Base-by-base conservation (phyloP, 2,888 invertebrate genomes). In the Pseudeuparius sepicola region DNA sequence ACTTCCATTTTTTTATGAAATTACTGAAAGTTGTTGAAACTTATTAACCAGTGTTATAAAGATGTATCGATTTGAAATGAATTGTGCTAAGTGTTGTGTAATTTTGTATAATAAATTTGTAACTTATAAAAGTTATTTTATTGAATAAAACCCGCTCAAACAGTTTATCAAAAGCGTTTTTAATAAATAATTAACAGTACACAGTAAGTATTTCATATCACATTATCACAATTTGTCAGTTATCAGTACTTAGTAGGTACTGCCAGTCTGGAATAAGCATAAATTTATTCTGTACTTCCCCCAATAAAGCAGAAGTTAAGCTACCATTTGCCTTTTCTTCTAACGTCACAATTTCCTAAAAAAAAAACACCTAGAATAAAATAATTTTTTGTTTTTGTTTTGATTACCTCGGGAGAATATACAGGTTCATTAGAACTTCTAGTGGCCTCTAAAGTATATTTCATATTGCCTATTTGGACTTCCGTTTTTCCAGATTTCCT, bases 401-500 rank as follows among this genome's bases (percentile, higher is more conserved):
- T n/a, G n/a, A n/a, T 34, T 41, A 46, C 46, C 35, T 46, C 46
- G 30, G 17, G 29, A 39, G 27, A 41, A 2, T 39, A 14, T 9
- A 36, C 27, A 20, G 26, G 27, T 15, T 50, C 47, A 20, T 6
- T 20, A 6, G 20, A 7, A 20, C 20, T 20, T n/a, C n/a, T 20
- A 24, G 46, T 44, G 4, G 49, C 38, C 37, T 52, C 52, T 27
- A 60, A 41, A 14, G 51, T 36, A 45, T 60, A 60, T 28, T 45
- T 52, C 18, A 52, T 49, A 33, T 43, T 42, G 16, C 59, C 59
- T 28, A 60, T 52, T n/a, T 50, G 42, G 7, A 60, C 46, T 36
- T 60, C 55, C 35, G 58, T 50, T 48, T 49, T 53, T 4, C 61
- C 60, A 5, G 60, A 60, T 42, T 49, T 48, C 29, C 55, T 44